Evolutionary conservation across 2,797 vertebrate genomes (phyloP).

Genomic region (Falco biarmicus): DNA sequence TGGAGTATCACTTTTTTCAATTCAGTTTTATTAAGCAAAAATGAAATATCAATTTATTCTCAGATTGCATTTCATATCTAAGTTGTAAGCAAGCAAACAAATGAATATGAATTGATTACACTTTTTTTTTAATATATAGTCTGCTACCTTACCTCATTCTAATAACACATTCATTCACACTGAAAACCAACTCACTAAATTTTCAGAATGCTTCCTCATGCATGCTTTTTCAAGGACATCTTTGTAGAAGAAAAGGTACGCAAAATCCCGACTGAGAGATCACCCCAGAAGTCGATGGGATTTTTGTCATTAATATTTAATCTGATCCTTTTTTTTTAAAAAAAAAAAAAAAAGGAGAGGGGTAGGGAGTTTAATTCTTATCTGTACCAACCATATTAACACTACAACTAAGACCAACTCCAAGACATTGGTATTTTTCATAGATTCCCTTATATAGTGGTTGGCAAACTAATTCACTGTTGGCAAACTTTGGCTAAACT

Average conservation of each 20-base stretch:
- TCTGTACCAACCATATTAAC: neutral
- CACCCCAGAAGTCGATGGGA: neutral
- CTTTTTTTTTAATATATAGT: neutral
- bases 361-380: neutral
- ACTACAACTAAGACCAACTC: neutral
- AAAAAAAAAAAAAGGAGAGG: neutral
- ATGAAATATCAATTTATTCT: conserved; percentile 4
- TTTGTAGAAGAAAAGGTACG: neutral
- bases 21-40: conserved; percentile 37
- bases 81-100: conserved; percentile 31
- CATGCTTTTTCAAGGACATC: neutral
- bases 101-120: neutral
- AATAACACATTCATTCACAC: neutral
- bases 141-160: neutral
- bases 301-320: neutral
- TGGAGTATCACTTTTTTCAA: conserved; percentile 15
- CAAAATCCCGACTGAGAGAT: neutral
- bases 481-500: neutral
- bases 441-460: neutral
- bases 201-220: neutral
- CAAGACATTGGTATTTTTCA: neutral
- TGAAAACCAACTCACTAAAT: neutral
- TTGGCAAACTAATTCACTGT: neutral
- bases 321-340: neutral
- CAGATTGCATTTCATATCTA: neutral